A percentile compares a stretch with the other conserved stretches of the same genome.
Conservation (phyloP, 2,888 invertebrate species). For the Drosophila phalerata region DNA sequence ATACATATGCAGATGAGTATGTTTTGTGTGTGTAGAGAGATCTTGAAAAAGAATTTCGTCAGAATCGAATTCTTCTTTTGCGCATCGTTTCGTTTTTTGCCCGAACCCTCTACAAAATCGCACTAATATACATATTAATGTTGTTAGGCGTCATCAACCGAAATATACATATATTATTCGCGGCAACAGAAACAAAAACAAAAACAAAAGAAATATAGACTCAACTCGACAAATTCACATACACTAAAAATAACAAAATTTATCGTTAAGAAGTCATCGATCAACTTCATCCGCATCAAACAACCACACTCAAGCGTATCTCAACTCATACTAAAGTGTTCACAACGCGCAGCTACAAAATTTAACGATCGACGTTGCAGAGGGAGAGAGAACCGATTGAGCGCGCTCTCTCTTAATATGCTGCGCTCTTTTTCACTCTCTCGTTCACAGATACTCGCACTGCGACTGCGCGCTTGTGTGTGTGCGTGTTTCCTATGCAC, state of each 20-base stretch:
- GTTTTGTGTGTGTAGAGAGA: not conserved
- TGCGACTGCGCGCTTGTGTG: not conserved
- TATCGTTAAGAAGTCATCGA: not conserved
- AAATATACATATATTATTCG: slow-evolving; percentile 56
- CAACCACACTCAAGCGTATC: slow-evolving; percentile 3
- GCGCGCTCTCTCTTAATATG: not conserved
- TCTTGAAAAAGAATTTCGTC: slow-evolving; percentile 38
- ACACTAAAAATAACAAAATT: slow-evolving; percentile 3
- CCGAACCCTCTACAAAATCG: slow-evolving; percentile 29
- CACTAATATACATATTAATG: slow-evolving; percentile 61
- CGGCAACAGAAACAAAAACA: slow-evolving; percentile 31
- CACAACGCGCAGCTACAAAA: not conserved
- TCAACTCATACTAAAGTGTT: not conserved
- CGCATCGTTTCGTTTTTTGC: slow-evolving; percentile 27
- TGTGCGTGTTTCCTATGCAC: too few relatives aligned
- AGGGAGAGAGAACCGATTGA: not conserved
- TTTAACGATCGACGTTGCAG: not conserved
- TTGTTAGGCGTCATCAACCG: slow-evolving; percentile 58
- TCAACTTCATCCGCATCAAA: not conserved
- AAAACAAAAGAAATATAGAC: slow-evolving; percentile 16
- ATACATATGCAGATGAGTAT: slow-evolving; percentile 7
- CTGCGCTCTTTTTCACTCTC: not conserved
- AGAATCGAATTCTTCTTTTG: slow-evolving; percentile 30
- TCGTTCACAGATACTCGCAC: not conserved
- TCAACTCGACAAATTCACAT: slow-evolving; percentile 21